A percentile compares a stretch with the other conserved stretches of the same genome.
These are phyloP conservation scores for Nemapogon koenigi DNA, from an alignment of 2,888 invertebrate species.

Conservation along the genomic window DNA sequence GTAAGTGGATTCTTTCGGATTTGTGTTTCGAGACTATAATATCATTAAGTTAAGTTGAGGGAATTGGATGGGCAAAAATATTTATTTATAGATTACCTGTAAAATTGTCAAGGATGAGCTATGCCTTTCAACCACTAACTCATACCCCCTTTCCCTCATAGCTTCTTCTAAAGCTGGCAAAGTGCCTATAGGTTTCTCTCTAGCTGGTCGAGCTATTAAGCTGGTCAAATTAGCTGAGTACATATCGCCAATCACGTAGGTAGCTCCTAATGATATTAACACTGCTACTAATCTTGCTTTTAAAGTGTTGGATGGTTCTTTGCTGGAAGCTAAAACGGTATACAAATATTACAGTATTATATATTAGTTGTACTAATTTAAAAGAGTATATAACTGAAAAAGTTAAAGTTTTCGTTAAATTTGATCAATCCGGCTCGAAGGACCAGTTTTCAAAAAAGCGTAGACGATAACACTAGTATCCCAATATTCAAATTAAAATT, in stretches of 20 bases:
- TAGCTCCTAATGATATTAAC: slow-evolving; percentile 74
- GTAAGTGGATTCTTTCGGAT: neutral
- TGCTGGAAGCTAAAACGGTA: slow-evolving; percentile 53
- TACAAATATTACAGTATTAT: no score
- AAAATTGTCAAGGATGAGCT: slow-evolving; percentile 75
- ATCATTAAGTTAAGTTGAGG: no score
- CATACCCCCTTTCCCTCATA: slow-evolving; percentile 69
- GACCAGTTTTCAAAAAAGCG: no score
- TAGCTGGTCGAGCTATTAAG: slow-evolving; percentile 73
- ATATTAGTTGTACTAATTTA: no score
- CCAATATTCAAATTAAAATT: no score
- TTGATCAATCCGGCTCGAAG: no score
- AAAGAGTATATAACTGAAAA: no score
- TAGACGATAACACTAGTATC: no score
- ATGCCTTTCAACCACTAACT: slow-evolving; percentile 74
- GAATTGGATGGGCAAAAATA: no score
- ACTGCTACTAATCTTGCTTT: slow-evolving; percentile 74
- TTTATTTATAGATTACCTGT: no score
- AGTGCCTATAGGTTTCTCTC: slow-evolving; percentile 73
- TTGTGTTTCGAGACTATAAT: neutral
- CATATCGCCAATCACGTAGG: slow-evolving; percentile 80
- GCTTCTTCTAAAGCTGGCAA: slow-evolving; percentile 70
- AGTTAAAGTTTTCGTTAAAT: no score
- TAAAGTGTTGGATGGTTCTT: slow-evolving; percentile 67
- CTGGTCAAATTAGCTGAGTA: slow-evolving; percentile 81